Evolutionary conservation across 2,113 vertebrate species (phyloP).

Genomic region (Dasyurus viverrinus): DNA sequence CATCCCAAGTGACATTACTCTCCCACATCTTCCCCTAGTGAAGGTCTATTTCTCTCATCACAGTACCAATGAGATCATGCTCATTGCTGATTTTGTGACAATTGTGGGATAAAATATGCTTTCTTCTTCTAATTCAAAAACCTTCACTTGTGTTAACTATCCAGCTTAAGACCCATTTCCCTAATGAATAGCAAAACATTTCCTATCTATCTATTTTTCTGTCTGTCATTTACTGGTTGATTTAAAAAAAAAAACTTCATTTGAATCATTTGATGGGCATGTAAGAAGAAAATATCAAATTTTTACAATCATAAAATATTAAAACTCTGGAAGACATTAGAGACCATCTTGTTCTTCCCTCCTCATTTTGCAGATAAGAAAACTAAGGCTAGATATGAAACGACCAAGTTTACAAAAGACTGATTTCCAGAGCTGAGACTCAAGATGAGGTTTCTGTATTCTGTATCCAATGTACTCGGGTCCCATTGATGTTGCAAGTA

Average conservation of each 20-base stretch:
- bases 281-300: not conserved
- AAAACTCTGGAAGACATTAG: not conserved
- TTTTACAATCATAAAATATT: not conserved
- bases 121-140: not conserved
- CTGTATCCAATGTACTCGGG: not conserved
- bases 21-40: not conserved
- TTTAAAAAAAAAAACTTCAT: not conserved
- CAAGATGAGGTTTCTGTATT: not conserved
- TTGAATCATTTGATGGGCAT: not conserved
- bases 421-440: not conserved
- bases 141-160: not conserved
- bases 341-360: not conserved
- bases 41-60: not conserved
- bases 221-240: not conserved
- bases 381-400: not conserved
- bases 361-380: not conserved
- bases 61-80: not conserved
- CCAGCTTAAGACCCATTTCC: not conserved
- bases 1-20: not conserved
- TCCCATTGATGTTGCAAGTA: conserved; percentile 22
- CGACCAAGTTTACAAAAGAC: not conserved
- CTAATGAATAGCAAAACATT: not conserved
- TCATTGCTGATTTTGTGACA: not conserved
- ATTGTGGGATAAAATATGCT: not conserved
- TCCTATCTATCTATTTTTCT: not conserved